Conservation (phyloP, 2,888 invertebrate genomes). For the Patella pellucida region DNA sequence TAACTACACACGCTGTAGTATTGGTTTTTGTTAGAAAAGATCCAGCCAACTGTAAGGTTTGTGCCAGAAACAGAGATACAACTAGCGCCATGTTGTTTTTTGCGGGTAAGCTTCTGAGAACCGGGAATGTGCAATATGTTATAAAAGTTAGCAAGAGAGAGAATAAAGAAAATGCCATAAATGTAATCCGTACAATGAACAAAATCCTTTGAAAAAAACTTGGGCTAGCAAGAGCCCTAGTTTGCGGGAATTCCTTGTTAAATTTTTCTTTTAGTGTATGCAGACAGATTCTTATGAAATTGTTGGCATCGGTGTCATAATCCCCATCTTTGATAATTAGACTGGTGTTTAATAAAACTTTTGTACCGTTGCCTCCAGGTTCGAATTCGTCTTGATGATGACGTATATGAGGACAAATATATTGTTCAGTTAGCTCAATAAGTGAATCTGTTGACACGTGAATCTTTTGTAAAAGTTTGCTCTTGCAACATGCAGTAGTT, state of each 20-base stretch:
- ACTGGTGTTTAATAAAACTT: neutral
- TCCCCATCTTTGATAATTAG: too few relatives aligned
- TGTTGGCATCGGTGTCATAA: too few relatives aligned
- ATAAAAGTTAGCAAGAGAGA: conserved; percentile 37
- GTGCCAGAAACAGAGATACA: conserved; percentile 34
- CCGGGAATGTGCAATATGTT: conserved; percentile 35
- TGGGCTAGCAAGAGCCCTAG: too few relatives aligned
- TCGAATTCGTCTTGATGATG: neutral
- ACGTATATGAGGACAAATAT: neutral
- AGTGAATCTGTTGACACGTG: neutral
- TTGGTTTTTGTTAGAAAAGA: conserved; percentile 21
- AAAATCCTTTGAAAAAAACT: conserved; percentile 15
- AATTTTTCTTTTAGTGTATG: neutral
- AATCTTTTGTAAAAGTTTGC: neutral
- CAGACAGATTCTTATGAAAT: neutral
- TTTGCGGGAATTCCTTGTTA: neutral
- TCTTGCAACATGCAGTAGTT: neutral
- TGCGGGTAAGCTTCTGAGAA: conserved; percentile 41
- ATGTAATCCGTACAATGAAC: conserved; percentile 21
- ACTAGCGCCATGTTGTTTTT: conserved; percentile 44
- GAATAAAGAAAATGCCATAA: conserved; percentile 26
- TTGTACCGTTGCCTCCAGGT: neutral
- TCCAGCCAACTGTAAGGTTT: conserved; percentile 32
- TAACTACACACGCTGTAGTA: conserved; percentile 26
- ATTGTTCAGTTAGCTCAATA: neutral